Percentiles rank a stretch among this genome's conserved stretches.
Conservation (phyloP, 2,888 invertebrate genomes). For the Eudasyphora cyanicolor region DNA sequence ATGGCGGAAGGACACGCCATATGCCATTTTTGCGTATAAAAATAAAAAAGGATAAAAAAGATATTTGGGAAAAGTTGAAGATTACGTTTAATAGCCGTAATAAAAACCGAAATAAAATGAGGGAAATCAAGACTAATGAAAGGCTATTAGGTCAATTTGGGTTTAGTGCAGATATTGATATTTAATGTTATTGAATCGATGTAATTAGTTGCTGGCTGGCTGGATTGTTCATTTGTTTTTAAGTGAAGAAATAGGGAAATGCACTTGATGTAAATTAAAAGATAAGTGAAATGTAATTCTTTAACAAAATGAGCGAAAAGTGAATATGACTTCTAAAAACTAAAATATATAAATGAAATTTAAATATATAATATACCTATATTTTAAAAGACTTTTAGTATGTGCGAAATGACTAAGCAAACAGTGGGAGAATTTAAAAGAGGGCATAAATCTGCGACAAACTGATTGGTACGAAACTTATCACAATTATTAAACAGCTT, state of each 20-base stretch:
- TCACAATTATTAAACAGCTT: too few species aligned
- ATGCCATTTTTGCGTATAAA: slow-evolving; percentile 17
- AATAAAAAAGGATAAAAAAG: slow-evolving; percentile 8
- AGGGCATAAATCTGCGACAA: too few species aligned
- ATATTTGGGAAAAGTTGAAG: slow-evolving; percentile 10
- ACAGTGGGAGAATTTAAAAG: too few species aligned
- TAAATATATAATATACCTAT: too few species aligned
- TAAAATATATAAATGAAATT: too few species aligned
- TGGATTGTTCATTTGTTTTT: neutral
- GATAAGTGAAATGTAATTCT: too few species aligned
- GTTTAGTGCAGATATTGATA: slow-evolving; percentile 14
- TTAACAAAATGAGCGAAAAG: too few species aligned
- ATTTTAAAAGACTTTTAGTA: too few species aligned
- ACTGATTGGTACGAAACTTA: too few species aligned
- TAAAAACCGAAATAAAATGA: slow-evolving; percentile 9
- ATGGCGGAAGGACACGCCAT: slow-evolving; percentile 1
- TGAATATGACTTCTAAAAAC: too few species aligned
- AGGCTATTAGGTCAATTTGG: slow-evolving; percentile 4
- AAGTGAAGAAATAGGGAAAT: neutral
- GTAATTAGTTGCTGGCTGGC: neutral
- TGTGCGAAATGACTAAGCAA: too few species aligned
- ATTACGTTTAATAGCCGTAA: slow-evolving; percentile 11
- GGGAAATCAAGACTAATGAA: slow-evolving; percentile 7
- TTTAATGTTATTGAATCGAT: neutral
- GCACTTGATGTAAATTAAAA: too few species aligned